Evolutionary conservation across 2,113 vertebrate species (phyloP).

Genomic region (Grammomys surdaster): DNA sequence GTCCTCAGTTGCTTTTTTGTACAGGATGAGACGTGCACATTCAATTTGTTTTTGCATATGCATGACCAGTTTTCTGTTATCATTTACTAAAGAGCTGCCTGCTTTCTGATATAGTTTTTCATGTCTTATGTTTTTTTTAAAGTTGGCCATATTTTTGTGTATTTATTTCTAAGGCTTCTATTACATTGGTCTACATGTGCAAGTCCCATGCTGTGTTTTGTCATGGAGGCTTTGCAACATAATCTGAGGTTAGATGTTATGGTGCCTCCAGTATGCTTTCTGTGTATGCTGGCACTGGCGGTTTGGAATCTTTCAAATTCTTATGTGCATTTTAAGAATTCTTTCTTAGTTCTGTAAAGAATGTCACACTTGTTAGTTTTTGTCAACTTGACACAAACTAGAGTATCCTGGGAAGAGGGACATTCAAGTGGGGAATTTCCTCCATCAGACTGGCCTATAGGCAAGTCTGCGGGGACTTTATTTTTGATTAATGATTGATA

Average conservation of each 20-base stretch:
- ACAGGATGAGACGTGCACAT: neutral
- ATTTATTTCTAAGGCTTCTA: neutral
- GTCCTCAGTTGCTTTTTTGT: neutral
- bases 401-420: neutral
- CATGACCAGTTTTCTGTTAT: neutral
- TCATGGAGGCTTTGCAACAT: neutral
- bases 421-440: neutral
- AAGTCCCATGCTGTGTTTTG: neutral
- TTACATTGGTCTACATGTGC: neutral
- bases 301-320: neutral
- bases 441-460: neutral
- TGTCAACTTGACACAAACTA: neutral
- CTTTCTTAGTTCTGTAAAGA: neutral
- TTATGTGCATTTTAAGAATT: neutral
- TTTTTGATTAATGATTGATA: neutral
- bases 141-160: neutral
- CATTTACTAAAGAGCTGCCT: neutral
- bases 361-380: neutral
- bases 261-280: neutral
- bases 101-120: neutral
- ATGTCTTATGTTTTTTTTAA: neutral
- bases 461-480: neutral
- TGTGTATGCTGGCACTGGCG: neutral
- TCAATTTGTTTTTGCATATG: neutral
- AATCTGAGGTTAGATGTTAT: neutral